Evolutionary conservation across 2,113 vertebrate genomes (phyloP).

Genomic region (Podocnemis expansa): DNA sequence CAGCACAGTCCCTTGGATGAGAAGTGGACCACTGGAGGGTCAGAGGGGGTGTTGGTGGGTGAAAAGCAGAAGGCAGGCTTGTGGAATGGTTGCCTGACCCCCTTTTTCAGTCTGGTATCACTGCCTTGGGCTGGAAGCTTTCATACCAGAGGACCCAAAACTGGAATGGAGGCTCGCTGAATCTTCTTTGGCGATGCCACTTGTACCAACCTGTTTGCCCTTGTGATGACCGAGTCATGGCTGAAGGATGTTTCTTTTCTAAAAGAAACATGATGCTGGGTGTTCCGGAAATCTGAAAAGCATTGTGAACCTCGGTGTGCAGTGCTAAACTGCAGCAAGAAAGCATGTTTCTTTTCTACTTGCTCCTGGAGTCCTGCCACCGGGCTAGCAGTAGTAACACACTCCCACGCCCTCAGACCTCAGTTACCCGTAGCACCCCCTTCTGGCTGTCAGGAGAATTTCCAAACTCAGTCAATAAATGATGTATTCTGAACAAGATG

Average conservation of each 20-base stretch:
- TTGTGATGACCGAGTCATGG: conserved; percentile 10
- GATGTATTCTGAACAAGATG: neutral
- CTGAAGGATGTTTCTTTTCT: neutral
- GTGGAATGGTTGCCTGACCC: neutral
- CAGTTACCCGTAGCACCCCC: conserved; percentile 45
- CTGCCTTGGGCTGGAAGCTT: neutral
- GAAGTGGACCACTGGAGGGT: neutral
- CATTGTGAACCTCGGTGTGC: neutral
- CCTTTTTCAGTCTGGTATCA: neutral
- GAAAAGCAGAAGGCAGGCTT: neutral
- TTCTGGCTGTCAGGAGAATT: conserved; percentile 38
- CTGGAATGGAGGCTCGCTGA: conserved; percentile 1
- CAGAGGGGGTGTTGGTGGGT: conserved; percentile 1
- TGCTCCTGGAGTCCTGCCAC: neutral
- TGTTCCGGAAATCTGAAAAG: neutral
- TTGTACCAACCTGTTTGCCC: conserved; percentile 23
- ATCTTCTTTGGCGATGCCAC: neutral
- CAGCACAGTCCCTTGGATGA: neutral
- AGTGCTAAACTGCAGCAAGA: conserved; percentile 3
- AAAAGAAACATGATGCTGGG: neutral
- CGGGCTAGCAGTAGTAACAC: neutral
- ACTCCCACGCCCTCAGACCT: neutral
- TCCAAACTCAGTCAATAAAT: neutral
- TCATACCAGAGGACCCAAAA: neutral
- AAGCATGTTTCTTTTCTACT: neutral